phyloP scores from a whole-genome alignment of 2,797 vertebrate genomes.

The Crypturellus tataupa region DNA sequence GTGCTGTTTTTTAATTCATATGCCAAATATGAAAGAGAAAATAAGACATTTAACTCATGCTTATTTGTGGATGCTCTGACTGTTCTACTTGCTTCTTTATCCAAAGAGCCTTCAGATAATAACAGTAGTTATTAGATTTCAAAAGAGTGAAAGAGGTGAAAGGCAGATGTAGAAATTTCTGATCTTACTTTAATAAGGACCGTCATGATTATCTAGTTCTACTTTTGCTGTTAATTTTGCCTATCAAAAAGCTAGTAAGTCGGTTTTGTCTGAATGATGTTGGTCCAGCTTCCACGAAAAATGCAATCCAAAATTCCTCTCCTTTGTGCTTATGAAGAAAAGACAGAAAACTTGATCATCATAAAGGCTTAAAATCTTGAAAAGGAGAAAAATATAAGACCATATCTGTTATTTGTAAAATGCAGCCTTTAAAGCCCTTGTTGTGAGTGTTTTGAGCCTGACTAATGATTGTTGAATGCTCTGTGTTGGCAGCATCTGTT shows the following conservation, averaged over 20 bases:
- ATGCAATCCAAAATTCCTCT: background rate
- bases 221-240: background rate
- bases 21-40: background rate
- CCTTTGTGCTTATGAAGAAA: background rate
- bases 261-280: background rate
- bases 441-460: slow-evolving; percentile 4
- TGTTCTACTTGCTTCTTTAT: background rate
- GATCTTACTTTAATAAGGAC: background rate
- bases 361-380: background rate
- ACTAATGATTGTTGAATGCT: slow-evolving; percentile 39
- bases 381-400: background rate
- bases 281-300: background rate
- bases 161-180: background rate
- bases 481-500: slow-evolving; percentile 42
- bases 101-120: background rate
- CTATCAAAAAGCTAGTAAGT: background rate
- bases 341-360: background rate
- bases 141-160: background rate
- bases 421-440: background rate
- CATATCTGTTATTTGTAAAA: background rate
- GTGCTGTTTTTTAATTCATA: background rate
- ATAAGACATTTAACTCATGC: background rate
- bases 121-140: background rate
- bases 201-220: background rate
- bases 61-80: background rate